Evolutionary conservation across 2,888 invertebrate genomes (phyloP), one percentile per base, ranked within the genome.

Genomic region (Unio pictorum): DNA sequence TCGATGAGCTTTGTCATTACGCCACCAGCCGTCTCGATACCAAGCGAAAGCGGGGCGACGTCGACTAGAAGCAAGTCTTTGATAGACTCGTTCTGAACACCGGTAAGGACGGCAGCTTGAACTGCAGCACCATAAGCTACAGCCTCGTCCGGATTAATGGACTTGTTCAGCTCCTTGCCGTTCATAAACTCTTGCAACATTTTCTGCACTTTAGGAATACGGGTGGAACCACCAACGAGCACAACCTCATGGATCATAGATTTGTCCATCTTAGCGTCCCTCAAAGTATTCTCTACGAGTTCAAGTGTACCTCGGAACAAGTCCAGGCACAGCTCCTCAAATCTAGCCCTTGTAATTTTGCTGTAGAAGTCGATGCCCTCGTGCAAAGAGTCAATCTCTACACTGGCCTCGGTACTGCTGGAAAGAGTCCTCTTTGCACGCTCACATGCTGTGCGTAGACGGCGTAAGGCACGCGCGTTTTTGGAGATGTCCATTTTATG

Each of bases 71-170:
- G 91, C 0, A 96, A 94, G 82, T 96, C 97, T 91, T 98, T 96
- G 1, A 98, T 94, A 55, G 87, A 87, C 71, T 91, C 90, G 34
- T 91, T 81, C 76, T 91, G 91, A 86, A 93, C 89, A 92, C 92
- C 96, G 89, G 95, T 95, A 86, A 98, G 92, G 87, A 97, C 80
- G 55, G 87, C 87, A 11, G 87, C 87, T 74, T 87, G 87, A 18
- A 89, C 87, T 55, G 87, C 83, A 17, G 84, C 83, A 30, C 84
- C 82, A 61, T 84, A 98, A 6, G 98, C 98, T 17, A 98, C 97
- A 84, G 98, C 98, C 91, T 98, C 97, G 91, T 98, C 98, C 20
- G 98, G 97, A 90, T 98, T 97, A 92, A 98, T 86, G 26, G 84
- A 84, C 67, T 84, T 83, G 72, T 85, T 85, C 55, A 86, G 74